A percentile compares a stretch with the other conserved stretches of the same genome.
Conservation (phyloP, 2,797 vertebrate species). For the Ibycter americanus region DNA sequence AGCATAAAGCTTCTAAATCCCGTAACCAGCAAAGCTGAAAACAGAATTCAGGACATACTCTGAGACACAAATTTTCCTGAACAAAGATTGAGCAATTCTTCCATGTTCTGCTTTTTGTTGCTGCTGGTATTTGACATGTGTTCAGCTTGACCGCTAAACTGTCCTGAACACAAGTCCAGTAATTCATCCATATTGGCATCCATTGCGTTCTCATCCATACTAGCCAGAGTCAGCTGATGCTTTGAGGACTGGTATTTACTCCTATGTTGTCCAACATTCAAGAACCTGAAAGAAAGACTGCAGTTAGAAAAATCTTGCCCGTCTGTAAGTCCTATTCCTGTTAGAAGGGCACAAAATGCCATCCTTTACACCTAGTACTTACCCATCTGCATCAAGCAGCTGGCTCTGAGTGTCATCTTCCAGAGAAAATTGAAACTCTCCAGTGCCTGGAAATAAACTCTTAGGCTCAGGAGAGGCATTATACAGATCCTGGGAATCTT, state of each 20-base stretch:
- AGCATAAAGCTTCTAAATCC: background rate
- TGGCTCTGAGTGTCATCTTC: conserved; percentile 97
- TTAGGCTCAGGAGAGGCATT: conserved; percentile 84
- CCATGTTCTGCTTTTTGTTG: conserved; percentile 79
- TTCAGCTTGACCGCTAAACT: conserved; percentile 80
- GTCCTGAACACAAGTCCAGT: conserved; percentile 90
- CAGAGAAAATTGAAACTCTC: conserved; percentile 88
- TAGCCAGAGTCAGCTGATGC: conserved; percentile 85
- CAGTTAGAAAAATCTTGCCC: background rate
- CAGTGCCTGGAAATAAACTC: conserved; percentile 75
- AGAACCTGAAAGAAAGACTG: conserved; percentile 68
- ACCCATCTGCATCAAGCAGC: conserved; percentile 94
- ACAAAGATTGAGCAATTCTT: conserved; percentile 89
- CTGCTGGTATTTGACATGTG: background rate
- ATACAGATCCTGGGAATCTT: conserved; percentile 86
- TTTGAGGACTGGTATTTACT: conserved; percentile 84
- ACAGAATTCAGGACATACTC: conserved; percentile 56
- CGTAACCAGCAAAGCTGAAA: background rate
- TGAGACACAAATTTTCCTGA: conserved; percentile 88
- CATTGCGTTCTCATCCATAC: conserved; percentile 97
- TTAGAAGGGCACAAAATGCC: background rate
- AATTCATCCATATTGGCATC: conserved; percentile 97
- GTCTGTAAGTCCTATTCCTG: background rate
- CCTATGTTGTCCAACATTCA: conserved; percentile 80
- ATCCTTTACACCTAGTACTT: conserved; percentile 33